Evolutionary conservation across 2,797 vertebrate genomes (phyloP).

Genomic region (Linurgus olivaceus): DNA sequence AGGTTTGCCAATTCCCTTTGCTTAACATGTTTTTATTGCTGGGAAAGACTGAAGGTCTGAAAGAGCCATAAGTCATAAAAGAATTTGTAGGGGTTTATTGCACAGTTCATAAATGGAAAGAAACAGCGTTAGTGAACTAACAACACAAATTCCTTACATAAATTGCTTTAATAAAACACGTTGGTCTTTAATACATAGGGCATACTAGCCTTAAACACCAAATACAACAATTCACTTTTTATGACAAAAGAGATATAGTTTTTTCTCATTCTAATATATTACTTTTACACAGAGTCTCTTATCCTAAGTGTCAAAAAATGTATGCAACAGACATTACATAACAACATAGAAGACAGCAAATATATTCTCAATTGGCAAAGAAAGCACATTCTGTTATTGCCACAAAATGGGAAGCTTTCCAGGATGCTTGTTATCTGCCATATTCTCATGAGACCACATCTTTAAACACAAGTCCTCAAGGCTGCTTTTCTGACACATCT

Average conservation of each 20-base stretch:
- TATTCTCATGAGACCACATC: neutral
- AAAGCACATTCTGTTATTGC: neutral
- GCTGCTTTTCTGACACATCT: neutral
- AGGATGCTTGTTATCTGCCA: neutral
- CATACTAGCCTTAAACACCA: neutral
- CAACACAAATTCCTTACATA: neutral
- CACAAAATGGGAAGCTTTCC: neutral
- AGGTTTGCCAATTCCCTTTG: neutral
- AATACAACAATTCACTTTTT: neutral
- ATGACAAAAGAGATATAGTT: accelerated
- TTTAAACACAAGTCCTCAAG: neutral
- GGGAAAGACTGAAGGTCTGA: neutral
- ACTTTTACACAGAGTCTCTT: neutral
- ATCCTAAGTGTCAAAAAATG: neutral
- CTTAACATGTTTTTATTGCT: neutral
- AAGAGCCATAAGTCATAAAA: neutral
- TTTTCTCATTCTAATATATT: neutral
- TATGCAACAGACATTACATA: neutral
- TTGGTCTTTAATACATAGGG: neutral
- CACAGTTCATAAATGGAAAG: neutral
- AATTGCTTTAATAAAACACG: neutral
- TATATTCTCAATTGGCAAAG: neutral
- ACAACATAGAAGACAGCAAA: neutral
- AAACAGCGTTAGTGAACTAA: neutral
- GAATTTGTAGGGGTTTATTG: neutral